Percentiles rank a stretch among this genome's conserved stretches.
These are phyloP conservation scores for Salvelinus alpinus DNA, from an alignment of 2,113 vertebrate species.

Conservation along the genomic window DNA sequence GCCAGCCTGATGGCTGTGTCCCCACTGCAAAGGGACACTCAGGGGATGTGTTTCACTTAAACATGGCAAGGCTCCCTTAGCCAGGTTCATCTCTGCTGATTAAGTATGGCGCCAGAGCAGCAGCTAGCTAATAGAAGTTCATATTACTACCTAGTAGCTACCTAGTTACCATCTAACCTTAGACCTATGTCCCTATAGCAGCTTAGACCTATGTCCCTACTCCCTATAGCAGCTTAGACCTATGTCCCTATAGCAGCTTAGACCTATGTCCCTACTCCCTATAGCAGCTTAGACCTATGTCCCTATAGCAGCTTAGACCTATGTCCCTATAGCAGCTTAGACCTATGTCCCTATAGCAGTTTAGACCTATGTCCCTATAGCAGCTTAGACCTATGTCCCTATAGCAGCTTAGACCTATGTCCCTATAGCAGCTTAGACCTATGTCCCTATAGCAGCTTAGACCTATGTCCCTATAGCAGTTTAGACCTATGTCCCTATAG, in stretches of 20 bases:
- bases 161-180: background rate
- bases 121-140: slow-evolving; percentile 24
- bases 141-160: slow-evolving; percentile 28
- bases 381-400: no score
- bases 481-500: no score
- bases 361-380: no score
- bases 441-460: background rate
- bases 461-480: background rate
- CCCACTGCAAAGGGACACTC: background rate
- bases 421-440: no score
- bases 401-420: no score
- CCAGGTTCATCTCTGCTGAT: slow-evolving; percentile 28
- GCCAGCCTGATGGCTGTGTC: slow-evolving; percentile 12
- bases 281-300: no score
- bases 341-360: no score
- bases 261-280: background rate
- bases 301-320: no score
- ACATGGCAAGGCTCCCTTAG: background rate
- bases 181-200: background rate
- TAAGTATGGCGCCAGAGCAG: slow-evolving; percentile 33
- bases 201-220: no score
- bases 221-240: no score
- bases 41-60: slow-evolving; percentile 11
- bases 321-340: no score
- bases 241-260: no score